Evolutionary conservation across 2,888 invertebrate species (phyloP), one percentile per base, ranked within the genome.

Genomic region (Formica aserva): DNA sequence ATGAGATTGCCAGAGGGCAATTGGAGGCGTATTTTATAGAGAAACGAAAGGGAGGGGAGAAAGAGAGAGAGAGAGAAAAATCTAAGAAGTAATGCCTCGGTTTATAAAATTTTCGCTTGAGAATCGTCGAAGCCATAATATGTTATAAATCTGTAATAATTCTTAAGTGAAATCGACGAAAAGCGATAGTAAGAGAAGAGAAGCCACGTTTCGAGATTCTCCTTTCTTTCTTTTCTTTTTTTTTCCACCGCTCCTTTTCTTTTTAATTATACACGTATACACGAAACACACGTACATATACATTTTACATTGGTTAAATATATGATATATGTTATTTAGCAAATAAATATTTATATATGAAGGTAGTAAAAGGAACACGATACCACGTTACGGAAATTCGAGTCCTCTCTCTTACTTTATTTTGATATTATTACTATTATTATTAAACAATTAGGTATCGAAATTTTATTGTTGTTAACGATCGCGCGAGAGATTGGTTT

Each of bases 21-120:
- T 94, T 94, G 92, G 89, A 94, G 91, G 94, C 94, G 94, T 94
- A 94, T 94, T 94, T 93, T 94, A 91, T 87, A 92, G 90, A 90
- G 86, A 84, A 86, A 87, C 48, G 32, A 67, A 81, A 82, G 83
- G 85, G 69, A 80, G 66, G 38, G 60, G 75, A 77, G 67, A 78
- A 63, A 82, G 80, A 81, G 48, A 52, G 35, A 82, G 62, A 78
- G 35, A 74, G 29, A 35, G 32, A 32, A 65, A 75, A 62, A 67
- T 55, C 69, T 45, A 55, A 60, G 35, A 62, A 60, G 66, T 81
- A 71, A 84, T 67, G 83, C 86, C 83, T 87, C 83, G 82, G 9
- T 82, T 74, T 76, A 52, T n/a, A 57, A 86, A 90, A 87, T 90
- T 92, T 86, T 52, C n/a, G 52, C 52, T 52, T n/a, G n/a, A 52